Conservation (phyloP, 2,888 invertebrate species). For the Sarcophaga caerulescens region DNA sequence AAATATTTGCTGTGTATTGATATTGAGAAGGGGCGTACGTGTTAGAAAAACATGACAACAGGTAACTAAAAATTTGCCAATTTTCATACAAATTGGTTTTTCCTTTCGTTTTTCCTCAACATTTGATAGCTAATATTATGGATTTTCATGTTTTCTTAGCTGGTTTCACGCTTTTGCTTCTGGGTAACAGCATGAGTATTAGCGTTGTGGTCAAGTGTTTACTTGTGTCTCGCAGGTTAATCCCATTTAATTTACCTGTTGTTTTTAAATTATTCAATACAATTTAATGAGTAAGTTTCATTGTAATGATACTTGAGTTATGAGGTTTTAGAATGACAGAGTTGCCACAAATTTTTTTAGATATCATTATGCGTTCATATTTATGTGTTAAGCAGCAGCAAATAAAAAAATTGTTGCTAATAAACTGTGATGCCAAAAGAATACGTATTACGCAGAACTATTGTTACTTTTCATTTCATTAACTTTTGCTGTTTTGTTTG, state of each 20-base stretch:
- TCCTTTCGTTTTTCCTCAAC: constrained; percentile 13
- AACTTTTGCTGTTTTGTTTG: too few species aligned
- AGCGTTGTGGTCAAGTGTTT: constrained; percentile 43
- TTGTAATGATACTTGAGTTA: constrained; percentile 17
- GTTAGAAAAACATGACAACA: constrained; percentile 68
- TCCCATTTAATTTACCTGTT: constrained; percentile 33
- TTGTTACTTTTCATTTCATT: too few species aligned
- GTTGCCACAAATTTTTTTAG: too few species aligned
- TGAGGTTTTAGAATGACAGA: too few species aligned
- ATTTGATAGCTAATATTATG: constrained; percentile 47
- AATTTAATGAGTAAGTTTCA: not conserved
- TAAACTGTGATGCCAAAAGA: too few species aligned
- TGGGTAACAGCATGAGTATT: not conserved
- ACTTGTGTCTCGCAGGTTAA: not conserved
- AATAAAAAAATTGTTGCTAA: too few species aligned
- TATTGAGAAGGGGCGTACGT: constrained; percentile 29
- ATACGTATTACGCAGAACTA: too few species aligned
- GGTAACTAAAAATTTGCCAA: constrained; percentile 74
- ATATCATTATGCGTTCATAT: too few species aligned
- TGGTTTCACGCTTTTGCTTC: constrained; percentile 11
- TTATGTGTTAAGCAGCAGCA: too few species aligned
- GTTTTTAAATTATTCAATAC: constrained; percentile 18
- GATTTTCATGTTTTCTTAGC: constrained; percentile 54
- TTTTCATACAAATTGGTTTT: constrained; percentile 32
- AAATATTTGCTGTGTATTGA: constrained; percentile 60